Percentiles rank a stretch among this genome's conserved stretches.
phyloP scores from a whole-genome alignment of 1,140 invertebrate genomes.

The Zophobas atratus region DNA sequence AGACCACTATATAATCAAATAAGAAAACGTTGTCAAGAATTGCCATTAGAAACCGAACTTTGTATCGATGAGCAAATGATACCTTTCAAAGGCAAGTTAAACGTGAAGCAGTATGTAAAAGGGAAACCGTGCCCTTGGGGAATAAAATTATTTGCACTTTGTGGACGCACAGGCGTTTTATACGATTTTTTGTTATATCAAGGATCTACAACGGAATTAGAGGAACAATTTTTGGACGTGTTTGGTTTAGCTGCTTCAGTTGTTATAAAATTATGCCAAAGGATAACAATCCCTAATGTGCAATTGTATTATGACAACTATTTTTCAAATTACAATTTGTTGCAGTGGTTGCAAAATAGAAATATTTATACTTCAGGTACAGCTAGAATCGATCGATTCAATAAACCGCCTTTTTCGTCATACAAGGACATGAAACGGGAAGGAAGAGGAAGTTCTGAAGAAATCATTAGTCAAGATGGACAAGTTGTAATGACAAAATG shows the following conservation, averaged over 20 bases:
- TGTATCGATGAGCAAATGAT: conserved; percentile 35
- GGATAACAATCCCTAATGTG: background rate
- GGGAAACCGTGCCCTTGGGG: conserved; percentile 47
- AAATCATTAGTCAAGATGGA: conserved; percentile 4
- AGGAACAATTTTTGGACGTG: background rate
- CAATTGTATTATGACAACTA: conserved; percentile 49
- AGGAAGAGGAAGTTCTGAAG: conserved; percentile 4
- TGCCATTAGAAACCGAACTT: background rate
- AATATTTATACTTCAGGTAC: conserved; percentile 37
- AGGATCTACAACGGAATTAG: conserved; percentile 34
- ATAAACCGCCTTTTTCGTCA: background rate
- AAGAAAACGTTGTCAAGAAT: conserved; percentile 12
- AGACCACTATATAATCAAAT: conserved; percentile 12
- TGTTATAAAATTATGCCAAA: conserved; percentile 41
- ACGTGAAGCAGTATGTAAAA: conserved; percentile 39
- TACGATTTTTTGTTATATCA: conserved; percentile 45
- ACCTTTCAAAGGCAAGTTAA: conserved; percentile 33
- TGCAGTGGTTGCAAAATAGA: conserved; percentile 21
- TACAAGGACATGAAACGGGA: background rate
- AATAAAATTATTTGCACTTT: conserved; percentile 38
- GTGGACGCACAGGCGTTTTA: conserved; percentile 14
- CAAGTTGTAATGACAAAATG: conserved; percentile 16
- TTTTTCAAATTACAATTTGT: conserved; percentile 47
- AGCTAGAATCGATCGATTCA: conserved; percentile 26
- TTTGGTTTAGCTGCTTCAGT: conserved; percentile 34